Base-by-base conservation (phyloP, 2,888 invertebrate species). In the Cosmia pyralina region DNA sequence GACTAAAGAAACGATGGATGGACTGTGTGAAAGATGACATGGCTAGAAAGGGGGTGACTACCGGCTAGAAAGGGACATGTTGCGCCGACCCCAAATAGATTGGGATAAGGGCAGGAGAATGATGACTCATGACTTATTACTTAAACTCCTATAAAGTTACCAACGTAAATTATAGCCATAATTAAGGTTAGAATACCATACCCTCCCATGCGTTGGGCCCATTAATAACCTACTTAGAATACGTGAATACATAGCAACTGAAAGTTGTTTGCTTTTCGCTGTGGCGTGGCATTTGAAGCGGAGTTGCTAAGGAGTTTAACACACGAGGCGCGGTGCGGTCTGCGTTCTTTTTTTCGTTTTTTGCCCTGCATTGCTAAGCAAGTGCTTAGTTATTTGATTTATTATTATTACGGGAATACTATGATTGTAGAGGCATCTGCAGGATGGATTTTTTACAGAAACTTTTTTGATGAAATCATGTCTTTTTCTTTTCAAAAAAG, bases 191-290 rank as follows among this genome's bases (percentile, higher is more conserved):
- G 13, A 66, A 65, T 19, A 15, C 15, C 60, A 62, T 38, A 34
- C 72, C 34, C 19, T 71, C 13, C 59, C 53, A 60, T 41, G 41
- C 8, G 50, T 13, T 8, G 55, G 19, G 2, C 28, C 22, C 50
- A 57, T 80, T 80, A 55, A 52, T 50, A 57, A 44, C 28, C 38
- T 28, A 60, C 48, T 53, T 72, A 13, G 44, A 38, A n/a, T 15
- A 66, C 15, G 4, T 80, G 80, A 80, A 74, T 34, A 65, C 77
- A 34, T 79, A 46, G 75, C 65, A 74, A 80, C 60, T 80, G 38
- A 10, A 41, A 55, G 22, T 52, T 28, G 53, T 79, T 73, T 80
- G 55, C 10, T 57, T 60, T 77, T 79, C 13, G 48, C 11, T n/a
- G 11, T 50, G 17, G 17, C 28, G 28, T 55, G 13, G n/a, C 15